A percentile compares a stretch with the other conserved stretches of the same genome.
Evolutionary conservation across 2,113 vertebrate species (phyloP).

Genomic region (Tachycineta bicolor): DNA sequence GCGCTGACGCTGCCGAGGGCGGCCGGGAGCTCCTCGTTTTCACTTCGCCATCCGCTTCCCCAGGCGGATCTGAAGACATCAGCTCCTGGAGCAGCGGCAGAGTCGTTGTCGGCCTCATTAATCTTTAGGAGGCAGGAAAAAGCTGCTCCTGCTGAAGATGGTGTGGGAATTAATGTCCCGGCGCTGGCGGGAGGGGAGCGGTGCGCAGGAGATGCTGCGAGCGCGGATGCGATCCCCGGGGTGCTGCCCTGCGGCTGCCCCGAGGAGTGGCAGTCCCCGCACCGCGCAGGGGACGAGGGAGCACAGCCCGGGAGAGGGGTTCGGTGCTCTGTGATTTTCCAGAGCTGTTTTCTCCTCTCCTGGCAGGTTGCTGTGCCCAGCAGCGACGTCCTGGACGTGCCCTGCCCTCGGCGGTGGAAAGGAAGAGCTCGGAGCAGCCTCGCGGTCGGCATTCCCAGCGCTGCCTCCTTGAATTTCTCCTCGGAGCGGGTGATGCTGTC

Average conservation of each 20-base stretch:
- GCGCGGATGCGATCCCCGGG: rapidly evolving
- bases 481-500: rapidly evolving
- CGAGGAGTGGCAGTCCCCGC: too few relatives aligned
- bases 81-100: background rate
- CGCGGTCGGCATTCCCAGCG: rapidly evolving
- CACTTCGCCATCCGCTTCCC: background rate
- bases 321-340: background rate
- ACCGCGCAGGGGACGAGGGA: too few relatives aligned
- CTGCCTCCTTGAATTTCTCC: background rate
- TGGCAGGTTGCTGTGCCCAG: background rate
- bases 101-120: background rate
- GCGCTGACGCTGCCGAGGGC: background rate
- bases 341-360: background rate
- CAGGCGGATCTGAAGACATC: background rate
- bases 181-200: background rate
- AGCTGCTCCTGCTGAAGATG: background rate
- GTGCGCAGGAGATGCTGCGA: background rate
- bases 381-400: background rate
- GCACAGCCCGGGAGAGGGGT: background rate
- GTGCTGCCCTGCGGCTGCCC: background rate
- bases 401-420: background rate
- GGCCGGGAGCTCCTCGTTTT: background rate
- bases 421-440: background rate
- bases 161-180: background rate
- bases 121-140: constrained; percentile 14